Evolutionary conservation across 2,797 vertebrate species (phyloP), one percentile per base, ranked within the genome.

Genomic region (Melanotaenia maccullochi): DNA sequence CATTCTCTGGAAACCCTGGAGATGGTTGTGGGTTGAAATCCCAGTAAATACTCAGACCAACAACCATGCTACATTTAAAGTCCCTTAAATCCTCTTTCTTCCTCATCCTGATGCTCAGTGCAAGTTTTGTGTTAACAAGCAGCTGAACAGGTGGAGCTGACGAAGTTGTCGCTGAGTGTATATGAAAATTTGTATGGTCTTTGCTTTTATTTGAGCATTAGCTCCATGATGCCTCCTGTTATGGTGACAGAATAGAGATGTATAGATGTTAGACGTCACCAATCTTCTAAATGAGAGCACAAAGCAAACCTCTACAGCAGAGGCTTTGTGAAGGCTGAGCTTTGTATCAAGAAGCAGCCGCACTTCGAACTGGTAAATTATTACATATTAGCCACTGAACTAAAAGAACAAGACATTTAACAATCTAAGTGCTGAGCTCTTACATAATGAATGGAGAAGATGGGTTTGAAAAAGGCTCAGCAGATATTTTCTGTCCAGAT

Each of bases 391-490:
- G 76, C 65, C 42, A 65, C 62, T 0, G 11, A 74, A 56, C 58
- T 68, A 55, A 79, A 77, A 72, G 75, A 56, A 22, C 22, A 16
- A 55, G 66, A 59, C 65, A 54, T 73, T 79, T 70, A 70, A 76
- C 73, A 64, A 65, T 62, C 75, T 79, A 79, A 85, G 74, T 75
- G 78, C 68, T 12, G 4, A 47, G 11, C 68, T 84, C 62, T 74
- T 90, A 35, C 68, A 89, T 90, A 79, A 88, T 86, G 52, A 81
- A 88, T 75, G 65, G 52, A 49, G 47, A 49, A 11, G 47, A 49
- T 59, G 20, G 54, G 60, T 65, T 24, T 47, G 77, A 76, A 76
- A 69, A 60, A 66, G 62, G 13, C 40, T 40, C 59, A 55, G 81
- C 66, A 78, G 68, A 83, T 77, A 40, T 78, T 73, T 84, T 68